Conservation (phyloP, 2,797 vertebrate species). For the Helostoma temminkii region DNA sequence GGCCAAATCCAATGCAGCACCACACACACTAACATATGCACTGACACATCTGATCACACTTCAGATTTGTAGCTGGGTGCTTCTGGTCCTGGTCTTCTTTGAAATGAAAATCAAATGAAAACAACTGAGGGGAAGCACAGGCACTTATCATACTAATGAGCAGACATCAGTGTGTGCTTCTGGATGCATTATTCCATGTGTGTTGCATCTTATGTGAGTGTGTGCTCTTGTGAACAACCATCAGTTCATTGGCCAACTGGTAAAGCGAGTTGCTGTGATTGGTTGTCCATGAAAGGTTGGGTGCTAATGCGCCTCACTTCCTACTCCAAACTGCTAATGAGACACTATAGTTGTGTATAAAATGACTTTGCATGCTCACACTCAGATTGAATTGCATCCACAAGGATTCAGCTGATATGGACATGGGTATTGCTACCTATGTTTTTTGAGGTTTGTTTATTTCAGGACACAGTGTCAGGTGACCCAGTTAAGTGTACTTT, state of each 20-base stretch:
- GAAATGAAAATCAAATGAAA: slow-evolving; percentile 77
- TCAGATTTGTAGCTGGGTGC: slow-evolving; percentile 49
- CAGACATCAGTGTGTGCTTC: slow-evolving; percentile 28
- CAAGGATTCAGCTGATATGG: background rate
- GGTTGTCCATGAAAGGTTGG: slow-evolving; percentile 21
- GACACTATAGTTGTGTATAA: slow-evolving; percentile 2
- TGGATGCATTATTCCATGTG: slow-evolving; percentile 17
- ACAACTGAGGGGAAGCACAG: slow-evolving; percentile 57
- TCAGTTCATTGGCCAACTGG: slow-evolving; percentile 32
- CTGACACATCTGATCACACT: slow-evolving; percentile 58
- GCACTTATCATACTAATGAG: slow-evolving; percentile 74
- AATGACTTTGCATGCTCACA: slow-evolving; percentile 20
- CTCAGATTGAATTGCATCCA: too few relatives aligned
- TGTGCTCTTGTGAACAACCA: slow-evolving; percentile 27
- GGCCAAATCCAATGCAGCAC: slow-evolving; percentile 27
- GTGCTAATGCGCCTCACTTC: background rate
- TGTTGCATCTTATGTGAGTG: slow-evolving; percentile 18
- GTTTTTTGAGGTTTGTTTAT: background rate
- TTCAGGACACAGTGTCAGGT: background rate
- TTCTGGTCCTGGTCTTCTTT: slow-evolving; percentile 57
- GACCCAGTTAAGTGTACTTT: background rate
- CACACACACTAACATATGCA: slow-evolving; percentile 24
- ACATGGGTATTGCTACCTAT: slow-evolving; percentile 1
- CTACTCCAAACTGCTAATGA: slow-evolving; percentile 40
- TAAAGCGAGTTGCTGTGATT: slow-evolving; percentile 43